Conservation (phyloP, 2,797 vertebrate species). For the Acanthiza pusilla region DNA sequence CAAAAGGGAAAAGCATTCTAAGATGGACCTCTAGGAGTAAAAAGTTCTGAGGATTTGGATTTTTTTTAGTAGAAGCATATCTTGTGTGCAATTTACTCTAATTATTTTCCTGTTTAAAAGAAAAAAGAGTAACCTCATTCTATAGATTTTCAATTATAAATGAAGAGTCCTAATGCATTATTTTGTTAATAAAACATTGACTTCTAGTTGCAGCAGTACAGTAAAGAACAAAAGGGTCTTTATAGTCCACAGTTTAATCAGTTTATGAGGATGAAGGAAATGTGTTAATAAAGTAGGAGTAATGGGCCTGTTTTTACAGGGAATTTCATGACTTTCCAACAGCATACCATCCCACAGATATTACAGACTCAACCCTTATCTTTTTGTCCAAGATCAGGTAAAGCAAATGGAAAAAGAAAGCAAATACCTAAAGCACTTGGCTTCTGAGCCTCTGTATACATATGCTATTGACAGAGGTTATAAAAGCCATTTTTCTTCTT, state of each 20-base stretch:
- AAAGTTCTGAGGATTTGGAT: accelerated
- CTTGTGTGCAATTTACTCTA: neutral
- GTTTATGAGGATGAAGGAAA: neutral
- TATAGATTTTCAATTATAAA: neutral
- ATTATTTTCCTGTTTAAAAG: neutral
- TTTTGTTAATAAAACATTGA: neutral
- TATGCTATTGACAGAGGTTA: neutral
- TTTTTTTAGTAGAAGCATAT: neutral
- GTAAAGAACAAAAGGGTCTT: neutral
- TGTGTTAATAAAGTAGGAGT: neutral
- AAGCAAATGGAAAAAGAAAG: neutral
- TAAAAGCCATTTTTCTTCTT: neutral
- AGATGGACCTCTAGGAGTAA: neutral
- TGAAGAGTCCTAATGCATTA: neutral
- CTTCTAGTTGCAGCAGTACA: neutral
- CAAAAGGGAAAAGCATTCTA: neutral
- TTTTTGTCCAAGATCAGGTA: neutral
- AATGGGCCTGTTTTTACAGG: neutral
- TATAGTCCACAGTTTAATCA: neutral
- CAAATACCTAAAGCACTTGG: neutral
- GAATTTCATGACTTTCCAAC: neutral
- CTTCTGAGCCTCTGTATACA: neutral
- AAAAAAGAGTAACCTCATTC: neutral
- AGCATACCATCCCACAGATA: neutral
- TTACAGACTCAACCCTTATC: neutral